Evolutionary conservation across 2,113 vertebrate genomes (phyloP), one percentile per base, ranked within the genome.

Genomic region (Pteronura brasiliensis): DNA sequence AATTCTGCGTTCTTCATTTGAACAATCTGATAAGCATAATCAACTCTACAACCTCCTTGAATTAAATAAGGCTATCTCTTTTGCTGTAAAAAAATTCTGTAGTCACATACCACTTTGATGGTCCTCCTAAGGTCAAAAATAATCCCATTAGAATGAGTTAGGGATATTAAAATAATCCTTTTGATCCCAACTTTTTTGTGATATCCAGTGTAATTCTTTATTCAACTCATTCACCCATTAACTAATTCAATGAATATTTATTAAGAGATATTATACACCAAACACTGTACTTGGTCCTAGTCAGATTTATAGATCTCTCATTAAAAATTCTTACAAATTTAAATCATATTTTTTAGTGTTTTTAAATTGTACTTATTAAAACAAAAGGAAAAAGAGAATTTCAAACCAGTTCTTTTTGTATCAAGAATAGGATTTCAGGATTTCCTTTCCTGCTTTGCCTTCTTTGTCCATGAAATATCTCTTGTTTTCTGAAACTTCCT

Each of bases 161-260:
- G 39, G 3, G 80, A 96, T 91, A 88, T 77, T 94, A 85, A 88
- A 61, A 83, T 93, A 79, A 96, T 88, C 42, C 39, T 77, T 93
- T 95, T 71, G 1, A 86, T 92, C 44, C 92, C 14, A 42, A 72
- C 77, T 88, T 85, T 79, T 76, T 63, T 17, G 13, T 93, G 14
- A 90, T 95, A 86, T n/a, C 34, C 42, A 55, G 6, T 91, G 6
- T 72, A 95, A 94, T 93, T 95, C 39, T 77, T 93, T 87, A 63
- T 95, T 21, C 21, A 95, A 57, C 23, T 95, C n/a, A 94, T 59
- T 63, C 18, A 59, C 39, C 7, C 17, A 84, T 94, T 92, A n/a
- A 88, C 80, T 84, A 86, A 77, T 92, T 90, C 21, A 92, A 36
- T 94, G 88, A 88, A 80, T 95, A 90, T 94, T 96, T 97, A 67